A percentile compares a stretch with the other conserved stretches of the same genome.
phyloP scores from a whole-genome alignment of 2,113 vertebrate genomes.

The Oenanthe oenanthe region DNA sequence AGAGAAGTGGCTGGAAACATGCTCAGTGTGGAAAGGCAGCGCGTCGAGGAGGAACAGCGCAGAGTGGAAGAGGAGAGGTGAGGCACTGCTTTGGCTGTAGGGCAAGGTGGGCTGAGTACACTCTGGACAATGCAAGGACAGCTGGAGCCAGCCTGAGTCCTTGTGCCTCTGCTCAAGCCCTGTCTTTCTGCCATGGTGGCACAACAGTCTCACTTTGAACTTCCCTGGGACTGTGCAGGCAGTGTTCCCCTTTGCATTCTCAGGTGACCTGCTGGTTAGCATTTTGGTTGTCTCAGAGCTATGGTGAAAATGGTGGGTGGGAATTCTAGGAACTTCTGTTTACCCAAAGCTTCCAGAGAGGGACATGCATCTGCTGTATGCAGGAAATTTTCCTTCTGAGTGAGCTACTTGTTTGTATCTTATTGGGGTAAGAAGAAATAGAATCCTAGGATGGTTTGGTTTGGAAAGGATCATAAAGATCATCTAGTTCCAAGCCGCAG shows the following conservation, averaged over 20 bases:
- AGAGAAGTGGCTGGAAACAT: conserved; percentile 68
- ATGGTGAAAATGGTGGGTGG: not conserved
- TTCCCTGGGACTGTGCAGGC: not conserved
- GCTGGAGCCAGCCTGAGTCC: not conserved
- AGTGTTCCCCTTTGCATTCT: not conserved
- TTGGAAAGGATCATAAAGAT: not conserved
- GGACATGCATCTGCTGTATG: not conserved
- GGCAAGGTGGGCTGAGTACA: not conserved
- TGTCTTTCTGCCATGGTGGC: accelerated
- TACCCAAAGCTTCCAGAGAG: not conserved
- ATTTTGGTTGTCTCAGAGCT: not conserved
- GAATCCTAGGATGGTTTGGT: not conserved
- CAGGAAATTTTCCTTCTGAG: not conserved
- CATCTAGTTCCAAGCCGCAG: not conserved
- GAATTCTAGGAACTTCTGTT: not conserved
- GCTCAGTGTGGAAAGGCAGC: conserved; percentile 75
- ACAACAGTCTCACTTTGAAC: not conserved
- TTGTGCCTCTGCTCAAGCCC: accelerated
- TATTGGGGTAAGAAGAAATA: not conserved
- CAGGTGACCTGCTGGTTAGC: not conserved
- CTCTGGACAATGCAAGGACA: accelerated
- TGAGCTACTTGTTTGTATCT: not conserved
- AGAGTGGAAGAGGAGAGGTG: conserved; percentile 87
- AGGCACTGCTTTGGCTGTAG: not conserved
- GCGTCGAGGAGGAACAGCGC: conserved; percentile 79